Evolutionary conservation across 37 sponge, comb jelly and placozoan species (phyloP).

Genomic region (Halisarca cf. caerulea): DNA sequence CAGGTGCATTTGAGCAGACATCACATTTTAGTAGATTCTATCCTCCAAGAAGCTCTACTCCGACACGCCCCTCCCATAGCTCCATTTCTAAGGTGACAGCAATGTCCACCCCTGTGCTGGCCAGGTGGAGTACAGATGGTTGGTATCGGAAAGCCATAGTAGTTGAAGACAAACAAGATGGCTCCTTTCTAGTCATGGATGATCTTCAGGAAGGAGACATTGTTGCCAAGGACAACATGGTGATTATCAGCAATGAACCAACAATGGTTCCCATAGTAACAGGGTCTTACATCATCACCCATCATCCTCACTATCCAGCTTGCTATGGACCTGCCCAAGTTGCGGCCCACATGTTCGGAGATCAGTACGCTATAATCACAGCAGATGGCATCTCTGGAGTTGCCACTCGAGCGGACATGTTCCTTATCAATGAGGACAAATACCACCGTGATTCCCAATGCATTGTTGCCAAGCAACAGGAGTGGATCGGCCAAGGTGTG

Average conservation of each 20-base stretch:
- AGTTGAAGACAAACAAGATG: not conserved
- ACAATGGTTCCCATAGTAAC: not conserved
- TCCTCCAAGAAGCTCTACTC: not conserved
- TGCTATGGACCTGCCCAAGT: slow-evolving; percentile 63
- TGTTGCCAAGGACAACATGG: not conserved
- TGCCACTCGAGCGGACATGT: slow-evolving; percentile 41
- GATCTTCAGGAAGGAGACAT: not conserved
- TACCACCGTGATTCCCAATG: slow-evolving; percentile 34
- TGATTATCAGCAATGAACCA: not conserved
- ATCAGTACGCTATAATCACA: slow-evolving; percentile 40
- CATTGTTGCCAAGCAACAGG: slow-evolving; percentile 45
- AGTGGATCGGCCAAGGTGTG: slow-evolving; percentile 66
- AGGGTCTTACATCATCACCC: slow-evolving; percentile 42
- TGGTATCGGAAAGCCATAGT: slow-evolving; percentile 52
- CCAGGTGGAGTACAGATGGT: slow-evolving; percentile 70
- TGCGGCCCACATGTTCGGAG: slow-evolving; percentile 9
- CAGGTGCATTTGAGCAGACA: not conserved
- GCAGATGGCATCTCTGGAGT: slow-evolving; percentile 41
- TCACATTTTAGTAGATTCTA: not conserved
- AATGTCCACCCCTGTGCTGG: slow-evolving; percentile 34
- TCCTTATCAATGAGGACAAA: slow-evolving; percentile 28
- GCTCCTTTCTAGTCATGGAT: not conserved
- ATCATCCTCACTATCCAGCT: slow-evolving; percentile 39
- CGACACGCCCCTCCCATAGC: not conserved
- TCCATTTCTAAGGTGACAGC: no score